Evolutionary conservation across 2,113 vertebrate genomes (phyloP).

Genomic region (Pelmatolapia mariae): DNA sequence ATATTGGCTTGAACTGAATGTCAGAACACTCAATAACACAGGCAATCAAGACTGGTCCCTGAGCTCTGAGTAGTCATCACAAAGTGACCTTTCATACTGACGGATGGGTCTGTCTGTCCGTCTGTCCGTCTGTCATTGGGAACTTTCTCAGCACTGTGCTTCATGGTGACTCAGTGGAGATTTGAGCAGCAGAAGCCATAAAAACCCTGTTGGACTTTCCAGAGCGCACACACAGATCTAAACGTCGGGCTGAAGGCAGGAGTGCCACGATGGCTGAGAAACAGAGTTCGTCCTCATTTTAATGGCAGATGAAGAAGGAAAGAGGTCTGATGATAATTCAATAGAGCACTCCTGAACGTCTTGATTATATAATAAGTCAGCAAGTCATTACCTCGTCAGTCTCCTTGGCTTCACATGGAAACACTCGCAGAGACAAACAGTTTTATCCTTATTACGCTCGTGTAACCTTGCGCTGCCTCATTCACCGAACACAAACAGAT

Average conservation of each 20-base stretch:
- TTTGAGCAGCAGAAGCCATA: background rate
- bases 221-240: background rate
- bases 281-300: background rate
- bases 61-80: background rate
- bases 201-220: background rate
- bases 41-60: background rate
- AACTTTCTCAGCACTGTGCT: background rate
- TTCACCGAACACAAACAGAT: background rate
- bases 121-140: background rate
- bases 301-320: background rate
- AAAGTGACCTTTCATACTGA: slow-evolving; percentile 31
- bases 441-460: background rate
- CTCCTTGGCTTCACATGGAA: background rate
- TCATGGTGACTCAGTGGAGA: background rate
- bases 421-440: background rate
- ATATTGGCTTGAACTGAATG: slow-evolving; percentile 23
- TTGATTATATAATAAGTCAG: background rate
- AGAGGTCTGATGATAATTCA: background rate
- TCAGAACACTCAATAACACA: slow-evolving; percentile 45
- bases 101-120: background rate
- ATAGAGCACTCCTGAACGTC: background rate
- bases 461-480: background rate
- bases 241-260: background rate
- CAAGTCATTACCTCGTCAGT: background rate
- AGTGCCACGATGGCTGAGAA: background rate